These are phyloP conservation scores for Drosophila sechellia DNA, from an alignment of 1,140 invertebrate genomes.

Conservation along the genomic window DNA sequence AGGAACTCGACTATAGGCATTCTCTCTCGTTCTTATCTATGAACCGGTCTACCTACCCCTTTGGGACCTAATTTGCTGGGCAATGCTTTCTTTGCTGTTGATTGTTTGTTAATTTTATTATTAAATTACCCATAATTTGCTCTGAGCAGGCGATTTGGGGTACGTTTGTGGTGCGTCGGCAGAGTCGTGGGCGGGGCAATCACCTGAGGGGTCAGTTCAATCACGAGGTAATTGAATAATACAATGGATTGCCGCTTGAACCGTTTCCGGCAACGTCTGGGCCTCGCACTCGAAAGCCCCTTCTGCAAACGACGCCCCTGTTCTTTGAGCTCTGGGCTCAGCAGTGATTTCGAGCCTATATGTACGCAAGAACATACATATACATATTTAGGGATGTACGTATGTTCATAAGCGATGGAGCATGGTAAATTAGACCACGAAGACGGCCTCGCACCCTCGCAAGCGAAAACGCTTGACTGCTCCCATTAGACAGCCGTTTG, in stretches of 20 bases:
- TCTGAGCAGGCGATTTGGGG: background rate
- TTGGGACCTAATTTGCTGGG: slow-evolving; percentile 1
- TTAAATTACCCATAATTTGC: slow-evolving; percentile 21
- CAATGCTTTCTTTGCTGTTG: background rate
- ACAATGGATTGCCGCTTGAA: background rate
- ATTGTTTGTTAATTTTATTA: slow-evolving; percentile 22
- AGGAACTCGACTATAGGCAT: too few species aligned
- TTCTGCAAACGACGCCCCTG: background rate
- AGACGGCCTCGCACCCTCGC: slow-evolving; percentile 1
- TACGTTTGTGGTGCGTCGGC: background rate
- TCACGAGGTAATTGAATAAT: slow-evolving; percentile 24
- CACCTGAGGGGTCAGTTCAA: slow-evolving; percentile 9
- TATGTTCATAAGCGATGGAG: slow-evolving; percentile 4
- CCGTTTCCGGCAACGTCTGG: background rate
- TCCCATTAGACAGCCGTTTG: slow-evolving; percentile 68
- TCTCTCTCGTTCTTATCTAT: too few species aligned
- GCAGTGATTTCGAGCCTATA: background rate
- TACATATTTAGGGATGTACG: too few species aligned
- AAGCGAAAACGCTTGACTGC: slow-evolving; percentile 48
- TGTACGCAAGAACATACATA: too few species aligned
- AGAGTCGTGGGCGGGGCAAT: background rate
- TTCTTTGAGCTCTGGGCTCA: background rate
- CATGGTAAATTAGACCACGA: slow-evolving; percentile 56
- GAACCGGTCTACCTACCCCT: background rate
- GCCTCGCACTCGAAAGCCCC: background rate